These are phyloP conservation scores for Drosophila mimica DNA, from an alignment of 2,888 invertebrate genomes.

Conservation along the genomic window DNA sequence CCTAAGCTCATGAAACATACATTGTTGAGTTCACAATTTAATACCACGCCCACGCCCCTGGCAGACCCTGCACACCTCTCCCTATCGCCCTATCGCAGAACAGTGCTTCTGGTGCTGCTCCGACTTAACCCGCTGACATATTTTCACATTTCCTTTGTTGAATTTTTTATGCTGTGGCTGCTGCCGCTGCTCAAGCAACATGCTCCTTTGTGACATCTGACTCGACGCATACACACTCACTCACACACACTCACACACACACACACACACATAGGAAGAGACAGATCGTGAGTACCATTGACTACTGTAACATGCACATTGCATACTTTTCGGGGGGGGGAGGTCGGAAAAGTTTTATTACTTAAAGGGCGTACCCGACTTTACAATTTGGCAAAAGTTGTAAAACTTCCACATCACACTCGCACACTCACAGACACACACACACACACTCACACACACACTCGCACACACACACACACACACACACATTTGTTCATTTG, in stretches of 20 bases:
- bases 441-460: slow-evolving; percentile 1
- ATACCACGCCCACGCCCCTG: slow-evolving; percentile 40
- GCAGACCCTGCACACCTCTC: background rate
- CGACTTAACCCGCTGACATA: slow-evolving; percentile 68
- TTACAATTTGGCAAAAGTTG: slow-evolving; percentile 68
- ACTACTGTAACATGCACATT: slow-evolving; percentile 66
- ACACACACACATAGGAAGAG: slow-evolving; percentile 13
- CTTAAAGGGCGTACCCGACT: slow-evolving; percentile 45
- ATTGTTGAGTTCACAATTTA: slow-evolving; percentile 72
- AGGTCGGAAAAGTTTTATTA: slow-evolving; percentile 68
- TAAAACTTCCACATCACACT: slow-evolving; percentile 53
- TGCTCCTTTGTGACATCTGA: slow-evolving; percentile 72
- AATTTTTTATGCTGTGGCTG: slow-evolving; percentile 43
- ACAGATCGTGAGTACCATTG: slow-evolving; percentile 44
- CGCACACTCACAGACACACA: background rate
- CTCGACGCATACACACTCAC: slow-evolving; percentile 45
- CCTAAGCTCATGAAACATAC: slow-evolving; percentile 40
- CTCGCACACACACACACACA: background rate
- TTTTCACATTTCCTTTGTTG: slow-evolving; percentile 70
- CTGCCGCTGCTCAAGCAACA: slow-evolving; percentile 64
- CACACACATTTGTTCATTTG: background rate
- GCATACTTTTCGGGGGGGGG: slow-evolving; percentile 60
- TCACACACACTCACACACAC: slow-evolving; percentile 3
- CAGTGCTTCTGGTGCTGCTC: slow-evolving; percentile 27
- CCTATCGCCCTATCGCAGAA: slow-evolving; percentile 8